Base-by-base conservation (phyloP, 2,797 vertebrate genomes). In the Bucorvus abyssinicus region DNA sequence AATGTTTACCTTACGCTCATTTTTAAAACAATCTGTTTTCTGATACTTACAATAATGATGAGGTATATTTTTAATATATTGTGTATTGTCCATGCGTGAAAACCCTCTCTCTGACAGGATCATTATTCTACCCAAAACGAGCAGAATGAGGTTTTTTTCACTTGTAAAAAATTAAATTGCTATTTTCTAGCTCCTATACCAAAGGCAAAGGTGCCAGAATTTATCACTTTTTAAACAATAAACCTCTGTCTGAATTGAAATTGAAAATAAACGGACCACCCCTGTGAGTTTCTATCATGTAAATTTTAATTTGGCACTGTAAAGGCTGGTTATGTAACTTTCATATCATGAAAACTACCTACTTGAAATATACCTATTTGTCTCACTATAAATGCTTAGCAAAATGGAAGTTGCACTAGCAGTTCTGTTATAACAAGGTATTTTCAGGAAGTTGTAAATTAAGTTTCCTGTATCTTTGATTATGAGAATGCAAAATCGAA, bases 11-110 rank as follows among this genome's bases (percentile, higher is more conserved):
- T 94, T 89, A 63, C 57, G 19, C 56, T 94, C 36, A 82, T 91
- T 94, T 93, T 53, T 52, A 94, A 95, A 89, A 94, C 80, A 71
- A 84, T 89, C 81, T 86, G 32, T 87, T 95, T 89, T 89, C 93
- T 91, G 47, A 90, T 93, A 71, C 55, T 93, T 96, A 82, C 2
- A 92, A 49, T 93, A 83, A 85, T 60, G 49, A 94, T 88, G 38
- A 91, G 77, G 67, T 90, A 14, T 67, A 65, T 55, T 69, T 93
- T 73, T 83, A 93, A 92, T 80, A 75, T n/a, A 85, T 27, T 15
- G 2, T 91, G 21, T 32, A 87, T 88, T 89, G 77, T 85, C 59
- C 75, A 81, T 90, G 75, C 73, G 57, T 94, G 70, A 89, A 89
- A 36, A 85, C 91, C 32, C 45, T 95, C 75, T 14, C 45, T 61